Evolutionary conservation across 2,113 vertebrate genomes (phyloP).

Genomic region (Microtus richardsoni): DNA sequence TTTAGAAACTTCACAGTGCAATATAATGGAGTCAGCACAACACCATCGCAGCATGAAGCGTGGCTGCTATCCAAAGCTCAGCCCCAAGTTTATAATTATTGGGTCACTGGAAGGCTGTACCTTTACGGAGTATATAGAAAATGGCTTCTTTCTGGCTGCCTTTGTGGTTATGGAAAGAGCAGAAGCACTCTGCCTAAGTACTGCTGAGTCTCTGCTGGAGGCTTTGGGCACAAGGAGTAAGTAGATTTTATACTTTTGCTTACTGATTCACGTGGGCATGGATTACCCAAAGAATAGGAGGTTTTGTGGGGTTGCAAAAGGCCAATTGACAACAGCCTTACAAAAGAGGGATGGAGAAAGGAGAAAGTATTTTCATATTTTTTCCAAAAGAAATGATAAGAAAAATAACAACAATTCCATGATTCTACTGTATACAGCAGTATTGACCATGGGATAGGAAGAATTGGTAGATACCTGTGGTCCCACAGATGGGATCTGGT

Average conservation of each 20-base stretch:
- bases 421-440: fast-evolving
- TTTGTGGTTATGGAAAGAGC: slow-evolving; percentile 25
- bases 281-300: background rate
- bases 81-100: slow-evolving; percentile 5
- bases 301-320: background rate
- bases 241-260: background rate
- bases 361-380: background rate
- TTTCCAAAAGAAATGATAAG: background rate
- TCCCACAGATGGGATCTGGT: background rate
- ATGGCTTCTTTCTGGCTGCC: background rate
- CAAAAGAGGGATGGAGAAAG: background rate
- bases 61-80: slow-evolving; percentile 1
- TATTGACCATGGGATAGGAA: background rate
- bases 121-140: background rate
- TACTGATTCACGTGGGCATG: fast-evolving
- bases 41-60: background rate
- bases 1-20: slow-evolving; percentile 33
- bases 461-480: background rate
- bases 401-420: background rate
- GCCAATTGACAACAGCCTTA: background rate
- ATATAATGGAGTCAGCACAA: slow-evolving; percentile 37
- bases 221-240: background rate
- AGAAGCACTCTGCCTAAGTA: background rate
- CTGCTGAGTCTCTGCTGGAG: background rate
- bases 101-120: background rate